Evolutionary conservation across 2,113 vertebrate genomes (phyloP), one percentile per base, ranked within the genome.

Genomic region (Tupaia chinensis): DNA sequence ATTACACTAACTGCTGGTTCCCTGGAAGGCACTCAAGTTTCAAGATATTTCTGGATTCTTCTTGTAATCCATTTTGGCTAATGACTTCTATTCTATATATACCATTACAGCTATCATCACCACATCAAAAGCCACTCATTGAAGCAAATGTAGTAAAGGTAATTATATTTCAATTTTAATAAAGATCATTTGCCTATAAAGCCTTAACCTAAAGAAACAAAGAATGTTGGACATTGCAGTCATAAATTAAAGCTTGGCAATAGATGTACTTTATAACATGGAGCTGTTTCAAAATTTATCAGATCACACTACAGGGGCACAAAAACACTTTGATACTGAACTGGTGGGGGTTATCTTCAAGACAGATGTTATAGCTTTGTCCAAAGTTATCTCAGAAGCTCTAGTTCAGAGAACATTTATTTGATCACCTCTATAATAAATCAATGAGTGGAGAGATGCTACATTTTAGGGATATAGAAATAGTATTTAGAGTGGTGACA

Each of bases 101-200:
- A 14, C 27, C 65, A 68, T 79, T n/a, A 79, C 6, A 88, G 65
- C 22, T 54, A 54, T 60, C 17, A 87, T n/a, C 22, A 77, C 54
- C 76, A 66, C 1, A 73, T 60, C n/a, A 82, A 94, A 91, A 84
- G 32, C 5, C n/a, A 83, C 60, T 88, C 72, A 66, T 7, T 88
- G 53, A 84, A 96, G 61, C n/a, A 83, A 96, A 94, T 78, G 19
- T 77, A 58, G 82, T 66, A 77, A 87, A 76, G n/a, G 58, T 96
- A 70, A 96, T 77, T 65, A 34, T 68, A 93, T 68, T 53, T 86
- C 60, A 93, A 61, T 79, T 9, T 61, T 70, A 91, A 77, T 69
- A 70, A 87, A 86, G 63, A 63, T 15, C 23, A 91, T n/a, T 32
- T 91, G 82, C 76, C 34, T 91, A 27, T 23, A 87, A 87, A 72